Base-by-base conservation (phyloP, 2,113 vertebrate genomes). In the Callionymus lyra region DNA sequence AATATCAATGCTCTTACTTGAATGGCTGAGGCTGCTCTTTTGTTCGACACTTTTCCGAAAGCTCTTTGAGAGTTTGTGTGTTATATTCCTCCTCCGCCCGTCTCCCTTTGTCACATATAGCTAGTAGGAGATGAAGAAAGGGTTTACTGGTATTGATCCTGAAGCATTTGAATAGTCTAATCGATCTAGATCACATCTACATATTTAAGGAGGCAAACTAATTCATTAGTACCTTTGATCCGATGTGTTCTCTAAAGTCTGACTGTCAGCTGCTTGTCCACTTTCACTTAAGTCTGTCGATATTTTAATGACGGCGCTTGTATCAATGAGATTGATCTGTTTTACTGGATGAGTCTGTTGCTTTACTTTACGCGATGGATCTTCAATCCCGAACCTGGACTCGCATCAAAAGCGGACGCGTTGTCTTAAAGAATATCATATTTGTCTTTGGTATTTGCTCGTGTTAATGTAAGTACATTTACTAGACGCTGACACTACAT, bases 151-250 rank as follows among this genome's bases (percentile, higher is more conserved):
- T 79, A 80, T 82, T 68, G 77, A 80, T 82, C 60, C 38, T 11
- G 0, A n/a, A 44, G 51, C 60, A 32, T 41, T 67, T 70, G 49
- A 72, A 68, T 41, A 59, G 53, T 59, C 55, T 56, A 54, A 80
- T 80, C 17, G 74, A 80, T 66, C 57, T 6, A 33, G 6, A 3
- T 15, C n/a, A 9, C 31, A 27, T 38, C 49, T 52, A 36, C 46
- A 59, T 61, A 68, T 69, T 73, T 53, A 63, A 54, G 61, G 49
- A 53, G 70, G 66, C 57, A 43, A 61, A 74, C 50, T 53, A 58
- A 79, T 72, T 69, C 75, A 79, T 76, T 82, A 76, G 65, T 59
- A 43, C 44, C 27, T 59, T 59, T 41, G 52, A 75, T 78, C 36
- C 39, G 42, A 19, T 18, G 40, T 19, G 6, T 37, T 16, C n/a